A percentile compares a stretch with the other conserved stretches of the same genome.
phyloP scores from a whole-genome alignment of 2,797 vertebrate genomes.

The Gallinago nigripennis region DNA sequence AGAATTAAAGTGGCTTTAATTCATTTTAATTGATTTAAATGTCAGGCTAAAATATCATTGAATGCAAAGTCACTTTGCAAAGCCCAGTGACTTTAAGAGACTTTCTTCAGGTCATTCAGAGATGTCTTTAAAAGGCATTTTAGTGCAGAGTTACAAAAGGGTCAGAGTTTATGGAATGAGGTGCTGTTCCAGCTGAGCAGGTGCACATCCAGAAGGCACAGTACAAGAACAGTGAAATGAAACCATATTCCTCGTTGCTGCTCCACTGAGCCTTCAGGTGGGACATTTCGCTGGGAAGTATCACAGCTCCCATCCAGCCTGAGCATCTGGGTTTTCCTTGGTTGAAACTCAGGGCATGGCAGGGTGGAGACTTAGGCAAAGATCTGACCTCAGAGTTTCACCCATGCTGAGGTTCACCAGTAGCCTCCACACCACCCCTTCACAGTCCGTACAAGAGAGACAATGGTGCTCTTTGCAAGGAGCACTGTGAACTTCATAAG shows the following conservation, averaged over 20 bases:
- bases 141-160: not conserved
- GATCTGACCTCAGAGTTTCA: not conserved
- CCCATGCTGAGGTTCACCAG: not conserved
- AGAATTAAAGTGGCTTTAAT: not conserved
- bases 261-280: not conserved
- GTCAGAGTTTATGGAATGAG: not conserved
- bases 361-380: not conserved
- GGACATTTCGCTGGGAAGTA: not conserved
- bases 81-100: not conserved
- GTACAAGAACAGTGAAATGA: not conserved
- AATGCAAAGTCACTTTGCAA: not conserved
- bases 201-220: not conserved
- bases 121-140: not conserved
- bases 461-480: not conserved
- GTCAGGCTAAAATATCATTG: not conserved
- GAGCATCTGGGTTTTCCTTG: not conserved
- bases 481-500: not conserved
- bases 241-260: accelerated
- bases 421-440: not conserved
- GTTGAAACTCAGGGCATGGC: not conserved
- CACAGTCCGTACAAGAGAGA: not conserved
- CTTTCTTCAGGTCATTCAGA: not conserved
- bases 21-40: not conserved
- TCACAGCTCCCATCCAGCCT: not conserved
- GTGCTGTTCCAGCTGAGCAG: not conserved